phyloP scores from a whole-genome alignment of 1,140 invertebrate genomes.

The Nixonia krombeini region DNA sequence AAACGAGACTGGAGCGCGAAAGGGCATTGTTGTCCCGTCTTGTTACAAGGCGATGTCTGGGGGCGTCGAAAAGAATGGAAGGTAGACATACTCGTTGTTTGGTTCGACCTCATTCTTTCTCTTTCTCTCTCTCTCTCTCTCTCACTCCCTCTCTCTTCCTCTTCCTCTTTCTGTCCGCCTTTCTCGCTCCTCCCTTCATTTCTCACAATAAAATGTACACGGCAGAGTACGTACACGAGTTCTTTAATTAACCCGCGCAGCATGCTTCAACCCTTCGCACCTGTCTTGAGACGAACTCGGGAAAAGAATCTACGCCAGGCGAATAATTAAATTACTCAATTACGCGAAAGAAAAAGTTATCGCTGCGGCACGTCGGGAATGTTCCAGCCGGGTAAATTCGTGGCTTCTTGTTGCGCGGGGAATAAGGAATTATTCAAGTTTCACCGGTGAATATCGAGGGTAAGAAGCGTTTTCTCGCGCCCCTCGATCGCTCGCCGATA shows the following conservation, averaged over 20 bases:
- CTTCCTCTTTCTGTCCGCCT: too few species aligned
- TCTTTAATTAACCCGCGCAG: conserved; percentile 42
- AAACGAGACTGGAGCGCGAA: too few species aligned
- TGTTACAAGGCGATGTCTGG: conserved; percentile 53
- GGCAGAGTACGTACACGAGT: conserved; percentile 35
- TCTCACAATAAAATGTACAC: conserved; percentile 31
- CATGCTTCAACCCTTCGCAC: conserved; percentile 27
- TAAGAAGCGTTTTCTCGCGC: too few species aligned
- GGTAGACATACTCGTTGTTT: conserved; percentile 35
- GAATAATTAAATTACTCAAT: conserved; percentile 34
- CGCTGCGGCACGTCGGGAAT: conserved; percentile 4
- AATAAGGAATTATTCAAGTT: too few species aligned
- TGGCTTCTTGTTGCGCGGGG: too few species aligned
- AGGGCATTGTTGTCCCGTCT: conserved; percentile 63
- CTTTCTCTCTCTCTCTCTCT: too few species aligned
- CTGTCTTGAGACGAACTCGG: conserved; percentile 12
- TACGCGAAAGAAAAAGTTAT: conserved; percentile 18
- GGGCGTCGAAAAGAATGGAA: conserved; percentile 29
- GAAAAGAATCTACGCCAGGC: conserved; percentile 10
- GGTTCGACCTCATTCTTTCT: conserved; percentile 42
- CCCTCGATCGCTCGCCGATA: too few species aligned
- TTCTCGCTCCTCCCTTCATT: too few species aligned
- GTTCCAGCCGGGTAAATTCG: too few species aligned
- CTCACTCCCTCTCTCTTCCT: too few species aligned
- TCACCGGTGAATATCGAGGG: too few species aligned